phyloP scores from a whole-genome alignment of 2,888 invertebrate species.

The Melanotus villosus region DNA sequence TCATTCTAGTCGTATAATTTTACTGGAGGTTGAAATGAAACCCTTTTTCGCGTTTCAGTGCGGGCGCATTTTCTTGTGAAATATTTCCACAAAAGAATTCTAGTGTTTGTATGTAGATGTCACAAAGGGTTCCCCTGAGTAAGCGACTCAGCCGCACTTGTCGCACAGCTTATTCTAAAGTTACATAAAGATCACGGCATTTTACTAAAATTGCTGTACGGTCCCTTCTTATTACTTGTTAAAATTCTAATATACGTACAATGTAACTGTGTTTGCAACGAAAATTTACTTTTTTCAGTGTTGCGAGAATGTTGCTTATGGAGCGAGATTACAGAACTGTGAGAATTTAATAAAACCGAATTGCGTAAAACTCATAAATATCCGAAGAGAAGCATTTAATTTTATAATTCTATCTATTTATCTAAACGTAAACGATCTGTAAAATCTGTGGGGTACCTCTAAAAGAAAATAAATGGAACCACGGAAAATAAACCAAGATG shows the following conservation, averaged over 20 bases:
- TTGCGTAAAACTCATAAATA: no score
- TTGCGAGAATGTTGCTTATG: no score
- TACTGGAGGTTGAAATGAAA: conserved; percentile 9
- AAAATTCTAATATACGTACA: conserved; percentile 1
- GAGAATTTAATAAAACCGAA: no score
- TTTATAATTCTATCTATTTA: no score
- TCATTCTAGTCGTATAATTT: conserved; percentile 5
- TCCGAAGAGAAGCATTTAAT: no score
- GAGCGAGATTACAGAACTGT: no score
- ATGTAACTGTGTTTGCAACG: neutral
- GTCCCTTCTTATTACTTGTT: neutral
- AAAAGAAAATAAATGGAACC: conserved; percentile 6
- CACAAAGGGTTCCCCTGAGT: conserved; percentile 6
- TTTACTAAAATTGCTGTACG: conserved; percentile 13
- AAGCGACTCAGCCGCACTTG: conserved; percentile 14
- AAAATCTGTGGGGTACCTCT: neutral
- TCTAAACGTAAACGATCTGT: conserved; percentile 6
- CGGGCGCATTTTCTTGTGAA: conserved; percentile 2
- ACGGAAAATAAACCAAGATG: neutral
- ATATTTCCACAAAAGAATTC: conserved; percentile 22
- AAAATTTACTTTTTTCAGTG: no score
- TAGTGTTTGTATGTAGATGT: conserved; percentile 19
- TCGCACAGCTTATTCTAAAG: conserved; percentile 24
- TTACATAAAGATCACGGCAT: conserved; percentile 18
- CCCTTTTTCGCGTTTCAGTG: conserved; percentile 15